Evolutionary conservation across 92 coral and sea anemone genomes (phyloP).

Genomic region (Pocillopora grandis): DNA sequence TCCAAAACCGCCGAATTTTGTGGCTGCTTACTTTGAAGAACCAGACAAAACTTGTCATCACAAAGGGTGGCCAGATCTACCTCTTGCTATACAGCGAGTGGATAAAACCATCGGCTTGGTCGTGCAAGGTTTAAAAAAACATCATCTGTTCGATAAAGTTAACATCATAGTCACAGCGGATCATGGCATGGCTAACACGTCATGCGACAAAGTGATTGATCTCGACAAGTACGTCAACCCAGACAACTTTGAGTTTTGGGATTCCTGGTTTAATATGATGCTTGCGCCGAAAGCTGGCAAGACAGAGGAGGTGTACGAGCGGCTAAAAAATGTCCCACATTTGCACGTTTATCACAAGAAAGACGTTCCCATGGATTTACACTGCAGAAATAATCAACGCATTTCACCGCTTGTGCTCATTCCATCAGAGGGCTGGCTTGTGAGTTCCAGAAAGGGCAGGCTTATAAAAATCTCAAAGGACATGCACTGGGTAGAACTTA

Average conservation of each 20-base stretch:
- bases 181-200: conserved; percentile 84
- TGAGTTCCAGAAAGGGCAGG: conserved; percentile 45
- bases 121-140: conserved; percentile 45
- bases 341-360: conserved; percentile 69
- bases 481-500: background rate
- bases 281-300: conserved; percentile 67
- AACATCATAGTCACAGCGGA: conserved; percentile 82
- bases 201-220: conserved; percentile 53
- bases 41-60: conserved; percentile 82
- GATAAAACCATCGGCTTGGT: conserved; percentile 72
- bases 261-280: conserved; percentile 62
- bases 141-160: conserved; percentile 50
- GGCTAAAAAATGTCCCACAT: conserved; percentile 61
- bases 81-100: conserved; percentile 46
- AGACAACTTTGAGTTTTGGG: conserved; percentile 59
- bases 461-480: background rate
- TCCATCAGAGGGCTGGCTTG: conserved; percentile 79
- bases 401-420: conserved; percentile 68
- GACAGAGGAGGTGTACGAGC: conserved; percentile 45
- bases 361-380: conserved; percentile 63
- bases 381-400: conserved; percentile 63
- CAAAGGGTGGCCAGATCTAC: conserved; percentile 56
- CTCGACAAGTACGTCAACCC: conserved; percentile 68
- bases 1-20: conserved; percentile 82
- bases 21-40: conserved; percentile 80